Evolutionary conservation across 2,888 invertebrate genomes (phyloP).

Genomic region (Dione vanillae): DNA sequence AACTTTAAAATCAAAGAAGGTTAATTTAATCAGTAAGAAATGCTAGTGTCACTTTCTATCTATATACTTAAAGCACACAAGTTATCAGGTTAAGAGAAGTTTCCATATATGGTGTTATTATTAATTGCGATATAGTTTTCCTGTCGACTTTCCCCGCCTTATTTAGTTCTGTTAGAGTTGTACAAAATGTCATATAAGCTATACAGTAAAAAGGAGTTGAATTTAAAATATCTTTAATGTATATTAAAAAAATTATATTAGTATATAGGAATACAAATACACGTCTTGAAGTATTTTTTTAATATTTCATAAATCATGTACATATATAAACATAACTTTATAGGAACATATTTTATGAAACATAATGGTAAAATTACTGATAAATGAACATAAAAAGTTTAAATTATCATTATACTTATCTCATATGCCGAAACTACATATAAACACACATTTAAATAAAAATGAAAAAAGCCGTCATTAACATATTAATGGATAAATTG

Average conservation of each 20-base stretch:
- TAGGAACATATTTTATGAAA: no score
- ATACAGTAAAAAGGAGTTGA: no score
- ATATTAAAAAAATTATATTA: neutral
- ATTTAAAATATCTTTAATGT: neutral
- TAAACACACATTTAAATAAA: neutral
- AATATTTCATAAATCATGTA: no score
- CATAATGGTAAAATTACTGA: no score
- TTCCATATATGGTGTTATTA: constrained; percentile 27
- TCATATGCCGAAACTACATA: neutral
- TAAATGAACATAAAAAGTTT: no score
- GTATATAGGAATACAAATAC: neutral
- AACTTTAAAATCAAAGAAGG: constrained; percentile 30
- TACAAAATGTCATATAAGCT: neutral
- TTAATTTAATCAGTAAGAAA: constrained; percentile 36
- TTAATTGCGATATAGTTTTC: constrained; percentile 20
- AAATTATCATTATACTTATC: no score
- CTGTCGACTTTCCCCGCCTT: constrained; percentile 6
- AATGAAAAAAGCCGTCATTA: no score
- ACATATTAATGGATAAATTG: no score
- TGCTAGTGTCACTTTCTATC: constrained; percentile 38
- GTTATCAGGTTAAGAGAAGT: constrained; percentile 15
- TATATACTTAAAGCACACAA: constrained; percentile 10
- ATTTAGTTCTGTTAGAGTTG: neutral
- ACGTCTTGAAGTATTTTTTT: no score
- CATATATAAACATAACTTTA: no score